A percentile compares a stretch with the other conserved stretches of the same genome.
Evolutionary conservation across 2,797 vertebrate species (phyloP).

Genomic region (Emydoidea blandingii): DNA sequence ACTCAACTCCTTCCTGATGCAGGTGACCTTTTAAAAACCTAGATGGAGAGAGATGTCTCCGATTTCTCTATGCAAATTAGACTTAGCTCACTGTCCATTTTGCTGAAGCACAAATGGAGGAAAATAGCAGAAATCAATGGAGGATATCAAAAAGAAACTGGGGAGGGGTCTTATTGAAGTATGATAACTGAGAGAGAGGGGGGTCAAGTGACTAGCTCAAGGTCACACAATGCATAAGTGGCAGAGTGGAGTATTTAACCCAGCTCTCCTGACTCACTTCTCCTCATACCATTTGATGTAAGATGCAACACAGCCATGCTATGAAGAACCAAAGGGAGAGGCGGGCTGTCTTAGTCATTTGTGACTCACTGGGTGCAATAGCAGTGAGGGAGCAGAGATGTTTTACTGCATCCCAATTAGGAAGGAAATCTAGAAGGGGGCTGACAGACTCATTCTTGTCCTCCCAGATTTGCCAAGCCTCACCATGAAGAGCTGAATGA

Average conservation of each 20-base stretch:
- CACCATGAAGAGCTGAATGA: not conserved
- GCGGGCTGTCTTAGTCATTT: not conserved
- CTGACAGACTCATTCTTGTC: not conserved
- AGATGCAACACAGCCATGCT: fast-evolving
- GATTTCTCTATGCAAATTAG: not conserved
- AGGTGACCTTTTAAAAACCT: not conserved
- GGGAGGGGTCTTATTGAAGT: not conserved
- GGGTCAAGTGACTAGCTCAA: constrained; percentile 19
- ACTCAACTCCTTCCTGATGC: not conserved
- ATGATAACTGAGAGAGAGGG: not conserved
- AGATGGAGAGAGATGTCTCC: not conserved
- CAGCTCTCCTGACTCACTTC: fast-evolving
- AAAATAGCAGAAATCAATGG: constrained; percentile 10
- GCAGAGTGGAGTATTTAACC: not conserved
- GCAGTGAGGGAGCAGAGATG: fast-evolving
- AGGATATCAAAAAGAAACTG: not conserved
- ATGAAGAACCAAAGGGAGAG: not conserved
- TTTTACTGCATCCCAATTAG: not conserved
- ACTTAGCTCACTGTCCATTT: not conserved
- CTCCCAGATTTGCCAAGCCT: not conserved
- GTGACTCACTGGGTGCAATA: not conserved
- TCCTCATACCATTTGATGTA: not conserved
- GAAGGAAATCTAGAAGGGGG: not conserved
- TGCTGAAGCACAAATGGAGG: not conserved
- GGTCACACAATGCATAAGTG: not conserved